Evolutionary conservation across 2,888 invertebrate genomes (phyloP), one percentile per base, ranked within the genome.

Genomic region (Hemaris fuciformis): DNA sequence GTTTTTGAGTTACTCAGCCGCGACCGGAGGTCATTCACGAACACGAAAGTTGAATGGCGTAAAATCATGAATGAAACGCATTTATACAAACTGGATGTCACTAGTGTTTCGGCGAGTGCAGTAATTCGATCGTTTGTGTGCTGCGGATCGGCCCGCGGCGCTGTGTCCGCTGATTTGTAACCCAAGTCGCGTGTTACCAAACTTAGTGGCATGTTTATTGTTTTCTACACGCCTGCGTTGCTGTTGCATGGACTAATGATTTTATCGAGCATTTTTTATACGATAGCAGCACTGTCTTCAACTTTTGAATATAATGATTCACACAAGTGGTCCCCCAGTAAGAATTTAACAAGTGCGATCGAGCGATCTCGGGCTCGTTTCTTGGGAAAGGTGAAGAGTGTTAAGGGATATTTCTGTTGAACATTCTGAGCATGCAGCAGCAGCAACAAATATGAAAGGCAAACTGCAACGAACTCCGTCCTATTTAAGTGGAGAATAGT

Each of bases 141-240:
- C 70, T 58, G 42, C 38, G 42, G 57, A 59, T 63, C 45, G 57
- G 13, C 31, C 45, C 34, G 31, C 59, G 43, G 45, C 41, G 46
- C 22, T 64, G 70, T 73, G 74, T 76, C 80, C 77, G 73, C 68
- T 70, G 64, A 74, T 79, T 79, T 71, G 76, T 76, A 66, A 65
- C 62, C 42, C 41, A 45, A 57, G 62, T 62, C 66, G 57, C 66
- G 65, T 72, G 72, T 64, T 69, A 62, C 61, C 48, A 62, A 67
- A 71, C 67, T 73, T 75, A 70, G 71, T 63, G 69, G 64, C 67
- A 66, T 77, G 74, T 79, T 81, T 80, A 79, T 76, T 79, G 70
- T 67, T 73, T 69, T 67, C 67, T 27, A 23, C 15, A 25, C 48
- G 13, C 18, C 31, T 31, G 18, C 18, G 41, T 34, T n/a, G n/a